Base-by-base conservation (phyloP, 2,888 invertebrate species). In the Seira musarum region DNA sequence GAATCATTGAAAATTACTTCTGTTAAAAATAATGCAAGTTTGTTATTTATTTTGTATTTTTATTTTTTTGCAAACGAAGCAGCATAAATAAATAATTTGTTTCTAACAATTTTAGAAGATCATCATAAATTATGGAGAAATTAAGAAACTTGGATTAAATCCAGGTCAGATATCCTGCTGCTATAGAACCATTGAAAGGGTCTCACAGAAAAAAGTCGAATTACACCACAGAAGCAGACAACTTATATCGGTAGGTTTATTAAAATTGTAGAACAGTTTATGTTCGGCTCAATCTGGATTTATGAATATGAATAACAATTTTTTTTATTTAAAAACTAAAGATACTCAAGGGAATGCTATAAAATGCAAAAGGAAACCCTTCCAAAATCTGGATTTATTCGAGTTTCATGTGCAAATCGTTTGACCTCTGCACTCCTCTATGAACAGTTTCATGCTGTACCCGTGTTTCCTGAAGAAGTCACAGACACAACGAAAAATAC, bases 81-180 rank as follows among this genome's bases (percentile, higher is more conserved):
- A n/a, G n/a, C n/a, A n/a, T n/a, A n/a, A n/a, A n/a, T n/a, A n/a
- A n/a, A n/a, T n/a, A n/a, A n/a, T n/a, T n/a, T 2, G 8, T 17
- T 22, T 49, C 61, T 17, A n/a, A n/a, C n/a, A n/a, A n/a, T n/a
- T n/a, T n/a, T 65, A 84, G 84, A 69, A 57, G 25, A n/a, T 84
- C 3, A 60, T 82, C 0, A 64, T 84, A 5, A 81, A 84, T 35
- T 60, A 71, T 19, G 63, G n/a, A 2, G 73, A 76, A 1, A 53
- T 84, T 10, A 53, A 73, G 19, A 60, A 60, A 0, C 17, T 25
- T 0, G 77, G 82, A 1, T 80, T 70, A 24, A 60, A 69, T 0
- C 2, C 81, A 13, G 53, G 68, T n/a, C 68, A 78, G 3, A 46
- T 84, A 8, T 19, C 67, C 6, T 84, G 84, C 24, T 84, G 84